These are phyloP conservation scores for Nyleta sp. DNA, from an alignment of 2,888 invertebrate genomes.

Conservation along the genomic window DNA sequence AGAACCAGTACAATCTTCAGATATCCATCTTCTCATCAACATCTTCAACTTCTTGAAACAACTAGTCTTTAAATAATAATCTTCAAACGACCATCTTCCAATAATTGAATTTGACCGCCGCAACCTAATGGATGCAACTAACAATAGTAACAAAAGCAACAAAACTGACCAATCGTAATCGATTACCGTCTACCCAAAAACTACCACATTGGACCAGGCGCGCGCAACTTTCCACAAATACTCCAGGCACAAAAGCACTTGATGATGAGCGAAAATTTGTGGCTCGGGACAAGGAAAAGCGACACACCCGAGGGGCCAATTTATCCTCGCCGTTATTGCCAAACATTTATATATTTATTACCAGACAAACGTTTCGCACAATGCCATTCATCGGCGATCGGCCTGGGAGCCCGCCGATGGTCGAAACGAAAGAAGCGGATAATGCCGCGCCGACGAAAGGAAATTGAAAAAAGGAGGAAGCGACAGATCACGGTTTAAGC, in stretches of 20 bases:
- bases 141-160: too few species aligned
- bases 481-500: constrained; percentile 66
- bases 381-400: constrained; percentile 67
- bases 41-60: too few species aligned
- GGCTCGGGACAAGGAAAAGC: constrained; percentile 2
- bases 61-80: too few species aligned
- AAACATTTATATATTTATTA: constrained; percentile 77
- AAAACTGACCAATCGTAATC: too few species aligned
- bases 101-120: too few species aligned
- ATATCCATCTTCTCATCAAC: too few species aligned
- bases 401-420: not conserved
- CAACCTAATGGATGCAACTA: too few species aligned
- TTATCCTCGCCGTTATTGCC: constrained; percentile 73
- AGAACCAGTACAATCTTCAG: too few species aligned
- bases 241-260: constrained; percentile 16
- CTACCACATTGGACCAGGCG: too few species aligned
- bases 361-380: constrained; percentile 72
- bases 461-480: constrained; percentile 60
- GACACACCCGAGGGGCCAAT: constrained; percentile 67
- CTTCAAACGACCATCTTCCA: too few species aligned
- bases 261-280: constrained; percentile 20
- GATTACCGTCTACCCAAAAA: too few species aligned
- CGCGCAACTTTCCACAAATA: constrained; percentile 16
- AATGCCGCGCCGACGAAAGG: constrained; percentile 65
- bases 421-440: constrained; percentile 43